Conservation (phyloP, 1,140 invertebrate species). For the Diorhabda carinulata region DNA sequence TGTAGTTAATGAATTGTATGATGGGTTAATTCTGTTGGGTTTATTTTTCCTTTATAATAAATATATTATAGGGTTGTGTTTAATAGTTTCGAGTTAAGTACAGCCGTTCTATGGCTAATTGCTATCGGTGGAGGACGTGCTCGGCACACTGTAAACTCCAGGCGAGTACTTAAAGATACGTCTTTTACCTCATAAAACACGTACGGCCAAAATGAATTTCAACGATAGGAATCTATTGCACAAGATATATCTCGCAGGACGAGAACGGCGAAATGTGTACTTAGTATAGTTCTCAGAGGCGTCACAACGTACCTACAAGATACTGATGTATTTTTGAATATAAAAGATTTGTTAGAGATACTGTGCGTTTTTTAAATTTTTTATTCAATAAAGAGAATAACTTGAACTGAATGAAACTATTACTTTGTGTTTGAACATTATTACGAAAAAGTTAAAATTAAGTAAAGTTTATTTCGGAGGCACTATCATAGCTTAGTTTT, state of each 20-base stretch:
- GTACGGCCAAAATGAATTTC: not conserved
- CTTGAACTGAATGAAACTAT: too few relatives aligned
- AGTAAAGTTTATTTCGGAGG: too few relatives aligned
- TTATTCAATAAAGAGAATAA: too few relatives aligned
- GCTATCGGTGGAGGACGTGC: not conserved
- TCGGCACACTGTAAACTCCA: not conserved
- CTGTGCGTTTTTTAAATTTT: too few relatives aligned
- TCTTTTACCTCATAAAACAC: not conserved
- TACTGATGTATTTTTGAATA: too few relatives aligned
- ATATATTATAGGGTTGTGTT: not conserved
- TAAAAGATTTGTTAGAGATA: too few relatives aligned
- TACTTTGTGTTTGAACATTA: too few relatives aligned
- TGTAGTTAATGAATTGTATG: too few relatives aligned
- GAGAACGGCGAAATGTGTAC: not conserved
- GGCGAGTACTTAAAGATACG: not conserved
- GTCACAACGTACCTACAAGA: not conserved
- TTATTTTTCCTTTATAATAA: too few relatives aligned
- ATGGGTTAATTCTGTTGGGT: too few relatives aligned
- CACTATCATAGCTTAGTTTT: too few relatives aligned
- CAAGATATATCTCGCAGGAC: not conserved
- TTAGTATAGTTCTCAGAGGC: not conserved
- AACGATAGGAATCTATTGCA: slow-evolving; percentile 5
- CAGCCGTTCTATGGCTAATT: slow-evolving; percentile 1
- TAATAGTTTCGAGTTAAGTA: not conserved
- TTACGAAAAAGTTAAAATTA: too few relatives aligned